These are phyloP conservation scores for Gerris buenoi DNA, from an alignment of 1,140 invertebrate genomes.

Conservation along the genomic window DNA sequence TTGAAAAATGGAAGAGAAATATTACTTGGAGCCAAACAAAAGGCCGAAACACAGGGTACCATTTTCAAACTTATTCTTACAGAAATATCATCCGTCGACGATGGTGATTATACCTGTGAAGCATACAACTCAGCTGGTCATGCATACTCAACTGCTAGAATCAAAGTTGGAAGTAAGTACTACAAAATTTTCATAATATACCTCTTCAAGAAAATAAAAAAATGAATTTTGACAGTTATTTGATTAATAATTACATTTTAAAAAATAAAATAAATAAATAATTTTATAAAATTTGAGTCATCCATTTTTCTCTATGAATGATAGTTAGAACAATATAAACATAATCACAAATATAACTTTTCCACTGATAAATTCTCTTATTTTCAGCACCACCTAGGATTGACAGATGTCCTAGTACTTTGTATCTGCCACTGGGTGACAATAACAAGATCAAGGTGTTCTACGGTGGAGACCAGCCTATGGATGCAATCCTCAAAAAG, in stretches of 20 bases:
- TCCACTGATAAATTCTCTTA: no score
- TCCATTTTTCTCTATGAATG: no score
- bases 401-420: conserved; percentile 74
- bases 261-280: no score
- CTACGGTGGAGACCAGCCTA: conserved; percentile 82
- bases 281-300: no score
- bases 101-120: conserved; percentile 93
- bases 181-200: conserved; percentile 11
- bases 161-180: conserved; percentile 73
- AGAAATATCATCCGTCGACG: conserved; percentile 81
- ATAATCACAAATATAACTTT: no score
- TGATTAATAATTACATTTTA: no score
- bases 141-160: conserved; percentile 63
- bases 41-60: conserved; percentile 57
- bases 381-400: conserved; percentile 74
- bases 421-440: conserved; percentile 80
- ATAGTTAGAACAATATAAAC: no score
- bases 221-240: no score
- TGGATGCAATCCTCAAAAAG: conserved; percentile 66
- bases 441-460: conserved; percentile 91
- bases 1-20: conserved; percentile 80
- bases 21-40: conserved; percentile 48
- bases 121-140: conserved; percentile 82
- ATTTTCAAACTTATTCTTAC: conserved; percentile 73
- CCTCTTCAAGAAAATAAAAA: no score